Conservation (phyloP, 2,888 invertebrate genomes). For the Hecatera dysodea region DNA sequence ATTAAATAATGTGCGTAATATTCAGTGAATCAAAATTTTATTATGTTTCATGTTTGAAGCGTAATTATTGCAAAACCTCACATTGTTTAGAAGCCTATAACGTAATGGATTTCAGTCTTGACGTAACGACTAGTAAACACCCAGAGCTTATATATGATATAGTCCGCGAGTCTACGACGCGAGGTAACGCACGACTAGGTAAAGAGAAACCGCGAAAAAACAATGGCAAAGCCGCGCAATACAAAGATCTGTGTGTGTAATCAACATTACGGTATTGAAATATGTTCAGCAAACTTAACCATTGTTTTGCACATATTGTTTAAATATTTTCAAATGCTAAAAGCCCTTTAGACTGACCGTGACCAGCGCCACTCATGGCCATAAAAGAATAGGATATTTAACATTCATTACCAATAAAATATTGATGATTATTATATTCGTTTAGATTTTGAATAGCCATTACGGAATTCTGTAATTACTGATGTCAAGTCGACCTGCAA, state of each 20-base stretch:
- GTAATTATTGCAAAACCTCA: constrained; percentile 66
- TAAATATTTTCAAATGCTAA: constrained; percentile 48
- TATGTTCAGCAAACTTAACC: constrained; percentile 47
- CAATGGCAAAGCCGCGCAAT: constrained; percentile 62
- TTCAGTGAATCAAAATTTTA: constrained; percentile 65
- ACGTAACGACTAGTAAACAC: constrained; percentile 47
- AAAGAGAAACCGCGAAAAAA: constrained; percentile 70
- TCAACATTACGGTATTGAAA: constrained; percentile 52
- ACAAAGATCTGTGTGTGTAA: constrained; percentile 59
- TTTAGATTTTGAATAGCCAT: constrained; percentile 23
- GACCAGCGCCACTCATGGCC: constrained; percentile 50
- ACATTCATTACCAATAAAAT: constrained; percentile 52
- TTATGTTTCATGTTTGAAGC: constrained; percentile 63
- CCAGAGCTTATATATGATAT: constrained; percentile 48
- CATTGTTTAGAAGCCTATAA: constrained; percentile 67
- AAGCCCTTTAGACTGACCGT: constrained; percentile 58
- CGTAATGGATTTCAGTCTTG: constrained; percentile 59
- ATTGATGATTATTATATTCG: constrained; percentile 47
- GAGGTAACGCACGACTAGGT: constrained; percentile 68
- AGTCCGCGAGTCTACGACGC: constrained; percentile 52
- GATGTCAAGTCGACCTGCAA: constrained; percentile 42
- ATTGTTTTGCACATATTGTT: constrained; percentile 42
- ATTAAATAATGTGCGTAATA: constrained; percentile 63
- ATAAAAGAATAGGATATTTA: constrained; percentile 50
- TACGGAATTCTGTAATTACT: constrained; percentile 37